Evolutionary conservation across 2,113 vertebrate species (phyloP).

Genomic region (Podiceps cristatus): DNA sequence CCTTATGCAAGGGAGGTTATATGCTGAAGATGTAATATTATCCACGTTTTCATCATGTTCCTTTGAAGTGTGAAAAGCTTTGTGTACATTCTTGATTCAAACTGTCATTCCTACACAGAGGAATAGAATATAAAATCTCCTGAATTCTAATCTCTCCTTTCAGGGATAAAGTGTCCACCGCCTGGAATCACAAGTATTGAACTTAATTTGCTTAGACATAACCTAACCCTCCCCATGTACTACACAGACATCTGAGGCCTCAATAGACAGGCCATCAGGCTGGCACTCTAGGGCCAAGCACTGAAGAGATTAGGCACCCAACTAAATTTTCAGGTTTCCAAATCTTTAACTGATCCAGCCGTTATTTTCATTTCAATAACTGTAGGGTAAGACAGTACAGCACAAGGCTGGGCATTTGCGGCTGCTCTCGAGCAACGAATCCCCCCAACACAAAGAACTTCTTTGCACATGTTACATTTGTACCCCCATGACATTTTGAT

Average conservation of each 20-base stretch:
- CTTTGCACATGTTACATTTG: not conserved
- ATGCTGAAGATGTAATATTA: not conserved
- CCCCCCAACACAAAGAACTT: not conserved
- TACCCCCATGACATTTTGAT: not conserved
- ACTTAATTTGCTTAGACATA: not conserved
- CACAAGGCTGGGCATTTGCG: too few species aligned
- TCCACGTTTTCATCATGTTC: not conserved
- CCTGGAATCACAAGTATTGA: not conserved
- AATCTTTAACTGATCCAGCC: not conserved
- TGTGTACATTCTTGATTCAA: not conserved
- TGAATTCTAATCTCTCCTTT: not conserved
- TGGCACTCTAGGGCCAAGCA: not conserved
- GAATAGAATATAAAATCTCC: not conserved
- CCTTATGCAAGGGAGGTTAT: not conserved
- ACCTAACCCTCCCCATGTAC: not conserved
- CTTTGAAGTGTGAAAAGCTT: not conserved
- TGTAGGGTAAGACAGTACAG: not conserved
- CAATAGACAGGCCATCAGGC: not conserved
- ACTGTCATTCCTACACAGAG: not conserved
- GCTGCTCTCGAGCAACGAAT: not conserved
- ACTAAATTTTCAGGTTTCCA: not conserved
- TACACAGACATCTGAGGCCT: not conserved
- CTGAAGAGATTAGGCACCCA: not conserved
- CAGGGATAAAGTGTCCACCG: not conserved
- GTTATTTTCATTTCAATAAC: not conserved